Percentiles rank a stretch among this genome's conserved stretches.
Conservation (phyloP, 2,113 vertebrate genomes). For the Pterophyllum scalare region DNA sequence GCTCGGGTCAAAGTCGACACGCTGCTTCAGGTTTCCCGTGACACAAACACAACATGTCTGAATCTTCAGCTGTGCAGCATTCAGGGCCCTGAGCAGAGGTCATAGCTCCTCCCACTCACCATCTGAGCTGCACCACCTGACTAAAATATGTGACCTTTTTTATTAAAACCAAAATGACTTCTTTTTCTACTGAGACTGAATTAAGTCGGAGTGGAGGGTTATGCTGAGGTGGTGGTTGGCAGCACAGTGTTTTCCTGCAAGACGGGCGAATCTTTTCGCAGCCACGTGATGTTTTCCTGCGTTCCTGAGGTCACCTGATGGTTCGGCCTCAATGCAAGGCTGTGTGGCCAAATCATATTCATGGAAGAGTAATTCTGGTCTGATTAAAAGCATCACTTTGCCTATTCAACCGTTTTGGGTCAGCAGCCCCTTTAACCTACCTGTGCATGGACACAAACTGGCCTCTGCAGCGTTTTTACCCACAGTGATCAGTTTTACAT, state of each 20-base stretch:
- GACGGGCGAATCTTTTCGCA: constrained; percentile 46
- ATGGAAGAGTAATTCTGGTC: constrained; percentile 66
- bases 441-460: neutral
- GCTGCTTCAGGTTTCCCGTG: neutral
- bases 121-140: constrained; percentile 37
- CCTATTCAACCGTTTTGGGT: constrained; percentile 56
- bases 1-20: constrained; percentile 1
- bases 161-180: constrained; percentile 52
- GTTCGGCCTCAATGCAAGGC: constrained; percentile 77
- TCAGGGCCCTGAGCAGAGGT: neutral
- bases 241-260: constrained; percentile 75
- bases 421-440: constrained; percentile 32
- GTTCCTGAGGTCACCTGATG: constrained; percentile 84
- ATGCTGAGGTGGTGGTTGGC: constrained; percentile 22
- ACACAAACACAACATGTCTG: constrained; percentile 5
- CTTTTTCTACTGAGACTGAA: constrained; percentile 48
- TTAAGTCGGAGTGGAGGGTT: constrained; percentile 39
- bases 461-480: neutral
- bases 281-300: constrained; percentile 84
- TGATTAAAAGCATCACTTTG: constrained; percentile 74
- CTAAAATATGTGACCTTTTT: constrained; percentile 25
- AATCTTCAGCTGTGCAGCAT: neutral
- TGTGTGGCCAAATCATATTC: constrained; percentile 78
- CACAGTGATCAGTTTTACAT: neutral
- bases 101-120: constrained; percentile 29